Percentiles rank a stretch among this genome's conserved stretches.
Evolutionary conservation across 2,888 invertebrate species (phyloP).

Genomic region (Scotopteryx bipunctaria): DNA sequence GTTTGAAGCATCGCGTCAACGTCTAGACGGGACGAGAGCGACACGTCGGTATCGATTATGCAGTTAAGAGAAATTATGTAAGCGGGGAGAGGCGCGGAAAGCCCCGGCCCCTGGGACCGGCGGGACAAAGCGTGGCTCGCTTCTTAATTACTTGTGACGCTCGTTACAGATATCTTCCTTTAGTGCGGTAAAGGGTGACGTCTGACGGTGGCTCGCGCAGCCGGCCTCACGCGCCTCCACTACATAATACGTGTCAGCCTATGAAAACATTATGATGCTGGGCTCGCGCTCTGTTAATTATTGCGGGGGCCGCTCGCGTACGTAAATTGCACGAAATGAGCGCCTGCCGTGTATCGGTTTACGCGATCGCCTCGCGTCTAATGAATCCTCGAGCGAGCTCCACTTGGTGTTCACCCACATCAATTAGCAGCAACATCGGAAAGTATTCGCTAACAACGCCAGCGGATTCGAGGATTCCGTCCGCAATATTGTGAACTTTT

Average conservation of each 20-base stretch:
- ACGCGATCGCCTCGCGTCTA: conserved; percentile 35
- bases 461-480: conserved; percentile 47
- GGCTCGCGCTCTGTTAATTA: conserved; percentile 58
- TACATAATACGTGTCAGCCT: conserved; percentile 44
- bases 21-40: conserved; percentile 67
- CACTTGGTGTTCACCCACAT: conserved; percentile 22
- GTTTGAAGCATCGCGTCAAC: conserved; percentile 52
- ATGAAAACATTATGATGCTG: conserved; percentile 63
- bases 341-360: conserved; percentile 39
- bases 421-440: conserved; percentile 30
- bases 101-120: conserved; percentile 46
- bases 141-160: conserved; percentile 77
- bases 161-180: conserved; percentile 63
- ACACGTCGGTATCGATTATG: conserved; percentile 76
- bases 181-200: conserved; percentile 60
- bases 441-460: conserved; percentile 35
- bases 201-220: conserved; percentile 43
- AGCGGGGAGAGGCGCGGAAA: conserved; percentile 64
- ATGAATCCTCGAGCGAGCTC: conserved; percentile 30
- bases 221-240: conserved; percentile 24
- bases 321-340: conserved; percentile 43
- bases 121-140: conserved; percentile 64
- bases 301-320: conserved; percentile 43
- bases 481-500: conserved; percentile 55
- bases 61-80: conserved; percentile 76